Conservation (phyloP, 2,113 vertebrate genomes). For the Talpa occidentalis region DNA sequence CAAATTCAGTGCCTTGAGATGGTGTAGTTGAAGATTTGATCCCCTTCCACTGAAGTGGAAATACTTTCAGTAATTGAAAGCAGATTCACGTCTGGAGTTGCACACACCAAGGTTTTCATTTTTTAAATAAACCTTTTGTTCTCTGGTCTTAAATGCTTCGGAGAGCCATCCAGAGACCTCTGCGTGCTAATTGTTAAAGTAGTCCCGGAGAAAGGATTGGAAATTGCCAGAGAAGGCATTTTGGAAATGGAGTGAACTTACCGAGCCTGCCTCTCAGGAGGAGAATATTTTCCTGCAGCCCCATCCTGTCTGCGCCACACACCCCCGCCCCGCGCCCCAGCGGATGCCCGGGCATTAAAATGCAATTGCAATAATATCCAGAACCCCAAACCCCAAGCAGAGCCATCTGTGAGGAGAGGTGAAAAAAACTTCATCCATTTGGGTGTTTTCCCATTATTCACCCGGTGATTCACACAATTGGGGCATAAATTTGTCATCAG, state of each 20-base stretch:
- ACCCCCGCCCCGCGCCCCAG: neutral
- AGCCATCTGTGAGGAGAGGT: constrained; percentile 30
- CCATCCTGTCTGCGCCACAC: neutral
- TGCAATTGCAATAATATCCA: neutral
- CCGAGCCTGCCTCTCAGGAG: constrained; percentile 2
- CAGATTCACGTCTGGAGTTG: constrained; percentile 89
- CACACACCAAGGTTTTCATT: constrained; percentile 86
- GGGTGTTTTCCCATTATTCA: constrained; percentile 8
- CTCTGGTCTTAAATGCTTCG: constrained; percentile 85
- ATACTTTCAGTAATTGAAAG: constrained; percentile 90
- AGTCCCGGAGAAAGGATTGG: constrained; percentile 76
- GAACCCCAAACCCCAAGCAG: neutral
- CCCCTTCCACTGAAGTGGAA: constrained; percentile 87
- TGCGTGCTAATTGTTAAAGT: constrained; percentile 84
- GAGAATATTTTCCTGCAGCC: constrained; percentile 12
- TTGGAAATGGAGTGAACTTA: constrained; percentile 72
- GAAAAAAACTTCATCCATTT: constrained; percentile 44
- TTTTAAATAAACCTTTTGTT: constrained; percentile 91
- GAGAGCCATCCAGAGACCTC: constrained; percentile 79
- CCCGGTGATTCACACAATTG: neutral
- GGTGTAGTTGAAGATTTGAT: constrained; percentile 88
- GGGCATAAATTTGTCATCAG: constrained; percentile 46
- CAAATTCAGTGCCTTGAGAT: constrained; percentile 85
- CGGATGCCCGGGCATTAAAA: neutral
- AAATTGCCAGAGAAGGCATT: constrained; percentile 71